Conservation (phyloP, 2,888 invertebrate genomes). For the Andrena dorsata region DNA sequence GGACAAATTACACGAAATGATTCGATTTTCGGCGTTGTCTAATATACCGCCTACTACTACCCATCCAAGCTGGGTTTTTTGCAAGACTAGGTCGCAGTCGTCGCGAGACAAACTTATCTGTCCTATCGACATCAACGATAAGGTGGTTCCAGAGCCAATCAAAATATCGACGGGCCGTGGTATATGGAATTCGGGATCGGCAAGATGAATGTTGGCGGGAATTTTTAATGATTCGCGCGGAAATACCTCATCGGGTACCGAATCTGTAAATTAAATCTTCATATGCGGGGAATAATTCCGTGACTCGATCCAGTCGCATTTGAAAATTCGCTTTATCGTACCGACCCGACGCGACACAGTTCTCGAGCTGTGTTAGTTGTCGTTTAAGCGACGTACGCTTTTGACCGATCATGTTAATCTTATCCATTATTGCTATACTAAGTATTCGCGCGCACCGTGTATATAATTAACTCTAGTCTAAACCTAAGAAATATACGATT, state of each 20-base stretch:
- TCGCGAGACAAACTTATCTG: background rate
- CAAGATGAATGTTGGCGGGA: background rate
- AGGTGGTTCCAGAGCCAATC: background rate
- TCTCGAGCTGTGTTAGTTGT: background rate
- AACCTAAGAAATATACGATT: too few relatives aligned
- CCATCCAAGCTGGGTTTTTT: constrained; percentile 3
- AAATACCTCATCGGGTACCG: background rate
- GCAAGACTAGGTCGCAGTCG: background rate
- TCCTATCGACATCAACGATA: background rate
- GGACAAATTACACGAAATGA: background rate
- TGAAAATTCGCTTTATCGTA: too few relatives aligned
- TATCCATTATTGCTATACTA: too few relatives aligned
- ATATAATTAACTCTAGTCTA: too few relatives aligned
- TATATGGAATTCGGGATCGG: constrained; percentile 5
- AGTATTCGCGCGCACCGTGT: too few relatives aligned
- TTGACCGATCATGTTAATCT: too few relatives aligned
- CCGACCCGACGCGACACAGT: too few relatives aligned
- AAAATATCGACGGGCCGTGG: background rate
- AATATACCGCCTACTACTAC: background rate
- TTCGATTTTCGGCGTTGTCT: background rate
- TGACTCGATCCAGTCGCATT: too few relatives aligned
- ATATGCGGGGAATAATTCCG: too few relatives aligned
- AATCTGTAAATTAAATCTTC: background rate
- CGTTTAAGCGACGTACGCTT: too few relatives aligned
- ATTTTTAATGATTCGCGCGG: background rate